A percentile compares a stretch with the other conserved stretches of the same genome.
Conservation (phyloP, 1,140 invertebrate genomes). For the Bactericera cockerelli region DNA sequence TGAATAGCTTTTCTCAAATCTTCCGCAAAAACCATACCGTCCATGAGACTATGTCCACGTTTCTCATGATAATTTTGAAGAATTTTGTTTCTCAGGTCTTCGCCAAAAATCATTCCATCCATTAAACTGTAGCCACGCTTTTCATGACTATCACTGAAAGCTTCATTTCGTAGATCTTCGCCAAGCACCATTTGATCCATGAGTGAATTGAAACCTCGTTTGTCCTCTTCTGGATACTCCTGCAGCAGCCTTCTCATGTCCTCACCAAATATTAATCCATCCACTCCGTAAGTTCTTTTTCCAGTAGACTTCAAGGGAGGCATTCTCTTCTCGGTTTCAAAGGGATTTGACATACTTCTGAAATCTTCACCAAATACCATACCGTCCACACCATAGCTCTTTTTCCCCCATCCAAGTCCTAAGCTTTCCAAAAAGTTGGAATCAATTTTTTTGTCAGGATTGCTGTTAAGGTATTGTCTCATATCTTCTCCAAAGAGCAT, state of each 20-base stretch:
- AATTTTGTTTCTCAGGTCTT: slow-evolving; percentile 2
- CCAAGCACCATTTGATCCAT: background rate
- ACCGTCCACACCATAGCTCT: background rate
- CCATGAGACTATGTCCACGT: slow-evolving; percentile 3
- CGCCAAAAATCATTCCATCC: slow-evolving; percentile 4
- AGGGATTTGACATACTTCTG: background rate
- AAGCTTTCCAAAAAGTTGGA: background rate
- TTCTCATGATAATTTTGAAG: background rate
- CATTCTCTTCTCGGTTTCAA: background rate
- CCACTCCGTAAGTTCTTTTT: background rate
- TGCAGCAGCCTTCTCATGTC: background rate
- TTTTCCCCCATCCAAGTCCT: background rate
- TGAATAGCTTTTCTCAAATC: slow-evolving; percentile 7
- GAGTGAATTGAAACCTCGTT: background rate
- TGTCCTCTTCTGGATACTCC: background rate
- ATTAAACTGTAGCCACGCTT: background rate
- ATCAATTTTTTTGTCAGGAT: background rate
- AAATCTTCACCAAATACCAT: slow-evolving; percentile 3
- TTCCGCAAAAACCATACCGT: slow-evolving; percentile 1
- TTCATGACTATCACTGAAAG: background rate
- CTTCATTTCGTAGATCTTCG: slow-evolving; percentile 1
- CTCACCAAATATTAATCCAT: background rate
- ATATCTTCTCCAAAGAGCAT: slow-evolving; percentile 1
- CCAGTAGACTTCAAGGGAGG: background rate
- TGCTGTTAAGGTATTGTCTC: background rate